Conservation (phyloP, 2,113 vertebrate genomes). For the Hippocampus comes region DNA sequence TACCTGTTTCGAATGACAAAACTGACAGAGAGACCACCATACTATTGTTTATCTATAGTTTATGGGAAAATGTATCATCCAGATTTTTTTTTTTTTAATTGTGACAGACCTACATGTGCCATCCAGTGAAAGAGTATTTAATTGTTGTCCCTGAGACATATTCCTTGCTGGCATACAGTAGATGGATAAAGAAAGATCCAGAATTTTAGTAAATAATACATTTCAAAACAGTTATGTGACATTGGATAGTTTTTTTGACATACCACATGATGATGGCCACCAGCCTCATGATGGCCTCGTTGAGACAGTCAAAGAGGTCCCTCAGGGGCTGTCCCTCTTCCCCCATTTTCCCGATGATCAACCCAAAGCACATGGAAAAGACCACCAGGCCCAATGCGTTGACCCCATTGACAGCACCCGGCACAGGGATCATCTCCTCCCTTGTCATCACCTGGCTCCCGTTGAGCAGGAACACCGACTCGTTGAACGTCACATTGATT, state of each 20-base stretch:
- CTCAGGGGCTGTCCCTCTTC: constrained; percentile 86
- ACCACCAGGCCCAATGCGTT: constrained; percentile 94
- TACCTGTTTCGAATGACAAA: too few species aligned
- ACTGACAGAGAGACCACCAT: too few species aligned
- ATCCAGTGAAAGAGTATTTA: too few species aligned
- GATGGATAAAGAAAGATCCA: background rate
- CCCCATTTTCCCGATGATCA: constrained; percentile 93
- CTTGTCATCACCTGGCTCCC: constrained; percentile 49
- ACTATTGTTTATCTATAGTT: too few species aligned
- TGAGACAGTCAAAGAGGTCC: constrained; percentile 93
- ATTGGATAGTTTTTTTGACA: constrained; percentile 30
- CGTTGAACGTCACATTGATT: constrained; percentile 74
- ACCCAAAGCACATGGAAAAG: constrained; percentile 92
- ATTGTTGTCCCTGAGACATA: too few species aligned
- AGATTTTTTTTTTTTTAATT: too few species aligned
- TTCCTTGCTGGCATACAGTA: too few species aligned
- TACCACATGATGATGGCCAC: constrained; percentile 97
- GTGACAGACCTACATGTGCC: too few species aligned
- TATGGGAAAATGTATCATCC: too few species aligned
- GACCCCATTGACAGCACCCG: constrained; percentile 85
- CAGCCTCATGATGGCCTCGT: constrained; percentile 94
- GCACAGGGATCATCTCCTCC: constrained; percentile 86
- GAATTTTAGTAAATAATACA: background rate
- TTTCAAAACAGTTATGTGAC: background rate
- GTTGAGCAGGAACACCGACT: constrained; percentile 65